Conservation (phyloP, 2,113 vertebrate species). For the Aegypius monachus region DNA sequence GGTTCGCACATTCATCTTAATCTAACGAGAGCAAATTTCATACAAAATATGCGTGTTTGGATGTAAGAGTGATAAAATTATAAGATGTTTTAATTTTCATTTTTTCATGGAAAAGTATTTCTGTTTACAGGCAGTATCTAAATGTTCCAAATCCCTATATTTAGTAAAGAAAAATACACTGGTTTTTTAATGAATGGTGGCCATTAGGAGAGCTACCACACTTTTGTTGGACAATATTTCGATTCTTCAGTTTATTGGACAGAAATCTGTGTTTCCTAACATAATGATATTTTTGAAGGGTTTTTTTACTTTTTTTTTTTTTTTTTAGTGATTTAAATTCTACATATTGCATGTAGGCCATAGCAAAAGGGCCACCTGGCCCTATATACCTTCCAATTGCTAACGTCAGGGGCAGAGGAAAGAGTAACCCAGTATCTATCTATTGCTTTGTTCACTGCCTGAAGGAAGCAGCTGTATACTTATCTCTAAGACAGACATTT, state of each 20-base stretch:
- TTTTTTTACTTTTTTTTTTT: neutral
- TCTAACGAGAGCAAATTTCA: neutral
- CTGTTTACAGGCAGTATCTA: neutral
- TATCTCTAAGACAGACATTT: neutral
- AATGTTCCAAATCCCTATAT: neutral
- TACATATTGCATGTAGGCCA: neutral
- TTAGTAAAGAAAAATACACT: neutral
- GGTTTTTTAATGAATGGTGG: neutral
- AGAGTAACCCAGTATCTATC: neutral
- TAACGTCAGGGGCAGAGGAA: neutral
- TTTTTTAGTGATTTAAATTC: neutral
- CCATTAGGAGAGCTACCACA: neutral
- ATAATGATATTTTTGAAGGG: neutral
- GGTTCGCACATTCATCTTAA: neutral
- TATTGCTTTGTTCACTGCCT: neutral
- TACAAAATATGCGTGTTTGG: neutral
- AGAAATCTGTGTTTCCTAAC: neutral
- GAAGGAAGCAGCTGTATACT: neutral
- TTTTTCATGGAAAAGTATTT: neutral
- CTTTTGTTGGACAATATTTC: neutral
- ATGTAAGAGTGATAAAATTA: neutral
- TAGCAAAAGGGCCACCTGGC: neutral
- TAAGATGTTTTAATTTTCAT: neutral
- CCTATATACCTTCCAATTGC: neutral
- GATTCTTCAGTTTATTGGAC: neutral